Evolutionary conservation across 2,888 invertebrate species (phyloP).

Genomic region (Eurytoma californica): DNA sequence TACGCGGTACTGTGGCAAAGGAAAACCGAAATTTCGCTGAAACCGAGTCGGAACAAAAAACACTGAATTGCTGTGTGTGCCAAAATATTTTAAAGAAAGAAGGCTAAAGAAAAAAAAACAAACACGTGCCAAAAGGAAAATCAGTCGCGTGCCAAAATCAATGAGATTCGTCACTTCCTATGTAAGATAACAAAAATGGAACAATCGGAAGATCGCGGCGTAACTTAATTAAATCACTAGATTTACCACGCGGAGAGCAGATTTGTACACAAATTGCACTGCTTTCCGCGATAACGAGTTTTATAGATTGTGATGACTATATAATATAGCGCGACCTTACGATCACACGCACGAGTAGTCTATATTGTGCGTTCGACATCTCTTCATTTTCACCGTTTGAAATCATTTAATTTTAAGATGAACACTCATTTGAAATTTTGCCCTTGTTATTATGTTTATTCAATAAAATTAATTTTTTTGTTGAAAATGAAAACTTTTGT

Average conservation of each 20-base stretch:
- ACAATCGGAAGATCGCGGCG: conserved; percentile 37
- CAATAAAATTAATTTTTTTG: conserved; percentile 35
- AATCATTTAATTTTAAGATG: conserved; percentile 30
- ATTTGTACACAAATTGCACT: background rate
- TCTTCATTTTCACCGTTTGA: conserved; percentile 13
- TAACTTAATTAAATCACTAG: conserved; percentile 23
- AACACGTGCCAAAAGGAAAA: conserved; percentile 26
- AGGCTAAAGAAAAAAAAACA: background rate
- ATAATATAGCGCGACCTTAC: conserved; percentile 11
- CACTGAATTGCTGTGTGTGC: conserved; percentile 45
- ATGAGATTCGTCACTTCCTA: background rate
- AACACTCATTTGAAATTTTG: conserved; percentile 17
- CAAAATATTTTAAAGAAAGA: conserved; percentile 21
- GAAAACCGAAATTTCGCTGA: conserved; percentile 33
- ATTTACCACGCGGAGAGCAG: background rate
- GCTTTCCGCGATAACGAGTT: background rate
- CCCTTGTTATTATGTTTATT: conserved; percentile 37
- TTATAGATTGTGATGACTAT: conserved; percentile 25
- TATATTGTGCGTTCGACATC: conserved; percentile 10
- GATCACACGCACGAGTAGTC: background rate
- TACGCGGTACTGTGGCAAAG: conserved; percentile 60
- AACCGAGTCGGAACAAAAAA: background rate
- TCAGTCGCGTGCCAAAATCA: conserved; percentile 53
- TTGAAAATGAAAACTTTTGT: conserved; percentile 32
- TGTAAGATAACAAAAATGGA: conserved; percentile 8